Conservation (phyloP, 2,113 vertebrate species). For the Pionites leucogaster region DNA sequence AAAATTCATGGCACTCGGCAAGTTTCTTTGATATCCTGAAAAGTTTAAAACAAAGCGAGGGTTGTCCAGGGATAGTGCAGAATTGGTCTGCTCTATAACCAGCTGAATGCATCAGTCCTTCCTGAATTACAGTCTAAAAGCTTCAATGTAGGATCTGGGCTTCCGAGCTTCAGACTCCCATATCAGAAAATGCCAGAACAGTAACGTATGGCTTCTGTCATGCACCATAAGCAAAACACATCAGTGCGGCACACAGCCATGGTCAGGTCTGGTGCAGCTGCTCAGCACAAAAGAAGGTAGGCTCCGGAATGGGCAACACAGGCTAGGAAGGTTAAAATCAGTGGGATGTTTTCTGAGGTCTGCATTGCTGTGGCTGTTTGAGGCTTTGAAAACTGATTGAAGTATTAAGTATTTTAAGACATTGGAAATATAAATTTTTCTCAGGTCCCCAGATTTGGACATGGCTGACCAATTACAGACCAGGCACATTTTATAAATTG, state of each 20-base stretch:
- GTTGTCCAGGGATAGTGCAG: neutral
- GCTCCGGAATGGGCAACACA: neutral
- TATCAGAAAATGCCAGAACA: neutral
- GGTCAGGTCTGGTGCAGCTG: neutral
- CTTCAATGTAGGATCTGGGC: neutral
- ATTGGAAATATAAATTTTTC: neutral
- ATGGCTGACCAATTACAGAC: neutral
- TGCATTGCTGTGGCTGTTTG: neutral
- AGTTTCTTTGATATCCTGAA: neutral
- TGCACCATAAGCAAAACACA: fast-evolving
- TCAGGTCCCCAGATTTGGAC: neutral
- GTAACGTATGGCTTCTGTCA: neutral
- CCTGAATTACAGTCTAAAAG: neutral
- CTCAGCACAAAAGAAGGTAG: neutral
- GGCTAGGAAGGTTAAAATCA: neutral
- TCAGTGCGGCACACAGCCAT: neutral
- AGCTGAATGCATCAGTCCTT: neutral
- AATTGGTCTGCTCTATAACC: neutral
- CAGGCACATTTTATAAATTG: neutral
- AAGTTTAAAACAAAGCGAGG: neutral
- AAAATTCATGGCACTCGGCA: neutral
- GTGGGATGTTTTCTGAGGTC: neutral
- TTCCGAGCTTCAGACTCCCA: neutral
- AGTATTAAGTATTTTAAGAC: neutral
- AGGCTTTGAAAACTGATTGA: neutral